phyloP scores from a whole-genome alignment of 92 coral and sea anemone genomes.

The Umimayanthus chanpuru region DNA sequence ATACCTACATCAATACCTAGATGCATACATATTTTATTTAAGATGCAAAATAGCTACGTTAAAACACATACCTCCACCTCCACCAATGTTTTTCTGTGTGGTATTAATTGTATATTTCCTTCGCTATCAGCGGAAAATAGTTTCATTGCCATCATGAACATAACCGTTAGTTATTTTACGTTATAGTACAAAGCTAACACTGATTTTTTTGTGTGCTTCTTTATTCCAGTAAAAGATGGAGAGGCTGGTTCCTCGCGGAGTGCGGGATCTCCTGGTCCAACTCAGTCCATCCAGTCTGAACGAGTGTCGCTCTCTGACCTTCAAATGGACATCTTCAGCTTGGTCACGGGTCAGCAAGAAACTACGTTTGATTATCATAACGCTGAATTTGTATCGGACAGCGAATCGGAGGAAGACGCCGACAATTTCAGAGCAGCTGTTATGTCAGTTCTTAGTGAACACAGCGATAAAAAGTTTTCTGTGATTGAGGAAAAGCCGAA shows the following conservation, averaged over 20 bases:
- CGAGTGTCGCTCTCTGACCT: constrained; percentile 71
- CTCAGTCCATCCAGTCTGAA: constrained; percentile 72
- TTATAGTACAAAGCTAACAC: too few relatives aligned
- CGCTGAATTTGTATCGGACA: constrained; percentile 63
- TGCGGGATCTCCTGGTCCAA: constrained; percentile 61
- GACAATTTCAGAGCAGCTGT: constrained; percentile 77
- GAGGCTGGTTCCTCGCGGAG: constrained; percentile 45
- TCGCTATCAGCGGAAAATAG: too few relatives aligned
- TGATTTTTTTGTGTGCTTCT: too few relatives aligned
- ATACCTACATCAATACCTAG: too few relatives aligned
- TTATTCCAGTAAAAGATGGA: constrained; percentile 20
- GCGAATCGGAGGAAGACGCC: constrained; percentile 59
- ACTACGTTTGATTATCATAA: constrained; percentile 54
- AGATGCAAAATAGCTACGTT: too few relatives aligned
- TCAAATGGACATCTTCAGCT: constrained; percentile 72
- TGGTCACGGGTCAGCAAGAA: constrained; percentile 63
- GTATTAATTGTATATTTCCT: too few relatives aligned
- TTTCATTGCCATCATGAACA: too few relatives aligned
- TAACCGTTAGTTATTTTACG: too few relatives aligned
- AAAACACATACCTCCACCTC: too few relatives aligned
- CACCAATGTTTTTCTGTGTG: too few relatives aligned
- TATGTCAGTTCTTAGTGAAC: constrained; percentile 72
- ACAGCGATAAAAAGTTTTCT: constrained; percentile 50
- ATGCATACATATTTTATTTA: too few relatives aligned
- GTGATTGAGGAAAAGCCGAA: constrained; percentile 36